Conservation (phyloP, 2,113 vertebrate genomes). For the Neogobius melanostomus region DNA sequence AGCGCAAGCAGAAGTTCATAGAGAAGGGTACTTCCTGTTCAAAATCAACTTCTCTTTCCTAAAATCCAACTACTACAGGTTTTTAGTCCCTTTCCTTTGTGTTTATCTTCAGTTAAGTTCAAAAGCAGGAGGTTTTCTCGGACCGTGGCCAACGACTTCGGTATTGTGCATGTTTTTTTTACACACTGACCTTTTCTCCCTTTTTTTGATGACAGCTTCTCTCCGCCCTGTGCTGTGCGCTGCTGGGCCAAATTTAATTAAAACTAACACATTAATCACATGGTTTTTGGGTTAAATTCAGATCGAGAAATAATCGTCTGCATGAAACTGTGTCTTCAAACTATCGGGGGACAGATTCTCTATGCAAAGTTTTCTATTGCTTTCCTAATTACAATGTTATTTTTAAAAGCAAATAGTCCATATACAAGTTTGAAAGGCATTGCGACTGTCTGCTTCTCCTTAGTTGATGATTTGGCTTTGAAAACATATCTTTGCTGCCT, state of each 20-base stretch:
- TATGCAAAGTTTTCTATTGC: constrained; percentile 33
- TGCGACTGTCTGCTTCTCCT: no score
- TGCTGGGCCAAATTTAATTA: constrained; percentile 43
- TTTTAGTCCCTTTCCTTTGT: constrained; percentile 62
- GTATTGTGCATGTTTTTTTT: constrained; percentile 70
- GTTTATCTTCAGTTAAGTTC: constrained; percentile 92
- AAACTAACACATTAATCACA: constrained; percentile 50
- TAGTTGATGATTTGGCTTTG: no score
- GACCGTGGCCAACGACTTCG: constrained; percentile 85
- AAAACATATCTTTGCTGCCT: no score
- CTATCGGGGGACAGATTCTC: constrained; percentile 52
- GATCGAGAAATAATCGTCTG: constrained; percentile 34
- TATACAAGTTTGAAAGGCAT: no score
- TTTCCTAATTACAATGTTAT: no score
- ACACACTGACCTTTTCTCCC: constrained; percentile 34
- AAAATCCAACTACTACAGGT: constrained; percentile 18
- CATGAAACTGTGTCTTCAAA: constrained; percentile 48
- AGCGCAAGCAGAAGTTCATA: constrained; percentile 94
- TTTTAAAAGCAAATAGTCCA: no score
- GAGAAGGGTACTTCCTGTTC: constrained; percentile 90
- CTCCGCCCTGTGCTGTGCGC: constrained; percentile 50
- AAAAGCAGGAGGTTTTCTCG: constrained; percentile 98
- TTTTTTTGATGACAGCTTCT: constrained; percentile 59
- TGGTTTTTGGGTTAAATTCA: constrained; percentile 25
- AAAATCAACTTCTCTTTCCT: not conserved